Evolutionary conservation across 2,888 invertebrate genomes (phyloP), one percentile per base, ranked within the genome.

Genomic region (Machimus atricapillus): DNA sequence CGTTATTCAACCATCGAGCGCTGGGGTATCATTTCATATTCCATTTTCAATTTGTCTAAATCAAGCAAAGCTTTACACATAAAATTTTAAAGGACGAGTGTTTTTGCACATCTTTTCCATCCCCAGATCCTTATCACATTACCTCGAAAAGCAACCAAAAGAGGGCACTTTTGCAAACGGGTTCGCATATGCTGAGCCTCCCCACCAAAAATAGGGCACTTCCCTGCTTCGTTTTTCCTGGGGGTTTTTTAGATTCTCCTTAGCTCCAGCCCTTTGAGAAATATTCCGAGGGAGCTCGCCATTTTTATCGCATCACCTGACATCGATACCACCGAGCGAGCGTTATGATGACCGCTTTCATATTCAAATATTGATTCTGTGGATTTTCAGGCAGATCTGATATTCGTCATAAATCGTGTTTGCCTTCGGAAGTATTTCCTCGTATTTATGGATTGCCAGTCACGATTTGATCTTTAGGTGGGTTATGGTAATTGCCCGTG

Each of bases 271-370:
- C 43, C 43, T 46, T 46, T 16, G 43, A 46, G 27, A 66, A 85
- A 85, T 43, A 34, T 85, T 34, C 23, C 16, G 9, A 12, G 23
- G 43, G 46, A 43, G n/a, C 43, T 56, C 58, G 83, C 83, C 79
- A 87, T 82, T 88, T 87, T 86, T 87, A 88, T 88, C 74, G 82
- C 91, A 91, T 91, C 91, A 91, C 91, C 91, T 91, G 91, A 91
- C 91, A 92, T 91, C 91, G 92, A 91, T 92, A 91, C 91, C 90
- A 91, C 91, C 90, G 90, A 90, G 87, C 89, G 89, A 90, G 74
- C 16, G 90, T 90, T 90, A 90, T 87, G 77, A 87, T 86, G 83
- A 87, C 83, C 74, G 81, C 37, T 76, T 85, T 88, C 77, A 87
- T 82, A 87, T 88, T 88, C 85, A 87, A 87, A 88, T 88, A 85